A percentile compares a stretch with the other conserved stretches of the same genome.
phyloP scores from a whole-genome alignment of 2,888 invertebrate species.

The Serrognathus titanus region DNA sequence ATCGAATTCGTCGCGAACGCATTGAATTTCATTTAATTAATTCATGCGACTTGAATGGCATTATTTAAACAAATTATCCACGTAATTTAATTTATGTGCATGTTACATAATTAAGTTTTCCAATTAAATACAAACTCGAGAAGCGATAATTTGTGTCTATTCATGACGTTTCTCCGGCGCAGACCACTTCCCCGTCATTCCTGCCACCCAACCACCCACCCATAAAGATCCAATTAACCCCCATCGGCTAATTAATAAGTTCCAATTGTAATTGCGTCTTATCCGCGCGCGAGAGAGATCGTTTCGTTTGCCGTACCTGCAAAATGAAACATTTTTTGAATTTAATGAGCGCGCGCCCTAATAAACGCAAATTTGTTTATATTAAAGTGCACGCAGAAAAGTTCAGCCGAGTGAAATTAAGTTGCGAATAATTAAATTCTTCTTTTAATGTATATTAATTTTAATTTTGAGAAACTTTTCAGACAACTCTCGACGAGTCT shows the following conservation, averaged over 20 bases:
- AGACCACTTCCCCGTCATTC: background rate
- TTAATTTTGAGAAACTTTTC: background rate
- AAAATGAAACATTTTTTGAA: slow-evolving; percentile 16
- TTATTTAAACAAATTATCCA: too few relatives aligned
- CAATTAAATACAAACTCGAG: background rate
- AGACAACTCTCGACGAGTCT: background rate
- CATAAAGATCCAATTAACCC: slow-evolving; percentile 10
- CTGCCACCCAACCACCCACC: slow-evolving; percentile 8
- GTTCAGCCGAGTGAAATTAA: background rate
- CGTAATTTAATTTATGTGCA: slow-evolving; percentile 1
- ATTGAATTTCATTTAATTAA: too few relatives aligned
- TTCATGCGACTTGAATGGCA: too few relatives aligned
- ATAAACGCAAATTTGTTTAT: background rate
- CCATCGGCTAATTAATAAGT: too few relatives aligned
- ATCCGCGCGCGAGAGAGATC: too few relatives aligned
- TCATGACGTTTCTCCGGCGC: too few relatives aligned
- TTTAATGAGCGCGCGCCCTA: background rate
- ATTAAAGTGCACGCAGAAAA: background rate
- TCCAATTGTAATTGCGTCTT: too few relatives aligned
- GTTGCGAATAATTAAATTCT: background rate
- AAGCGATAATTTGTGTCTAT: too few relatives aligned
- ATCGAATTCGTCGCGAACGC: too few relatives aligned
- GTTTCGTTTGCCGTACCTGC: too few relatives aligned
- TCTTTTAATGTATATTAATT: background rate
- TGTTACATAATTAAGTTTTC: slow-evolving; percentile 12